Evolutionary conservation across 2,113 vertebrate species (phyloP).

Genomic region (Mobula hypostoma): DNA sequence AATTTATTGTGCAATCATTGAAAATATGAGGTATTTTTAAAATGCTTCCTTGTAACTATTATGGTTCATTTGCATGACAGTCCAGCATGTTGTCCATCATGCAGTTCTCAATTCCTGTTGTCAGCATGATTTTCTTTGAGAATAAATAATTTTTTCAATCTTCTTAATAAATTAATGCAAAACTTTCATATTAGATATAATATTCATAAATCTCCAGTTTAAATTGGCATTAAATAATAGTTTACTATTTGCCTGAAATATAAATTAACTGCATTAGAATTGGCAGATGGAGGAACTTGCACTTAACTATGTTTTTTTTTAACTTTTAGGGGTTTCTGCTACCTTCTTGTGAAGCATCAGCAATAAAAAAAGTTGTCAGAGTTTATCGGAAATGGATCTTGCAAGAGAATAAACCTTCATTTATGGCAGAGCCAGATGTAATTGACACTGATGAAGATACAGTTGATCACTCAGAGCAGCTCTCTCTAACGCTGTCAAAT

Average conservation of each 20-base stretch:
- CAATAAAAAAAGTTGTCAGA: constrained; percentile 85
- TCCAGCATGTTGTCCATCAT: not conserved
- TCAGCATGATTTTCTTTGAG: not conserved
- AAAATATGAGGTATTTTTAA: not conserved
- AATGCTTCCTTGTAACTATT: not conserved
- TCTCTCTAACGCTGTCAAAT: constrained; percentile 56
- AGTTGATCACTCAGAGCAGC: constrained; percentile 49
- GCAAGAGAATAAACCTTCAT: constrained; percentile 74
- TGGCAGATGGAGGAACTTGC: not conserved
- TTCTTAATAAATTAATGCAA: not conserved
- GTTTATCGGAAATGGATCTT: constrained; percentile 94
- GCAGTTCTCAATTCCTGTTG: not conserved
- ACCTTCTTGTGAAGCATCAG: constrained; percentile 81
- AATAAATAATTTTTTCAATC: not conserved
- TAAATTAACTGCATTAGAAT: not conserved
- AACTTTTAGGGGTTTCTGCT: constrained; percentile 74
- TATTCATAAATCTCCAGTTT: not conserved
- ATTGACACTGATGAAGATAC: constrained; percentile 59
- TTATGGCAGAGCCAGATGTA: constrained; percentile 87
- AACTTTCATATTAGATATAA: not conserved
- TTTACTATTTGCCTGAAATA: not conserved
- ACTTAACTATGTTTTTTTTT: not conserved
- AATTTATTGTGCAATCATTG: not conserved
- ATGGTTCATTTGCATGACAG: not conserved
- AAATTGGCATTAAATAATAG: not conserved